Evolutionary conservation across 2,797 vertebrate species (phyloP), one percentile per base, ranked within the genome.

Genomic region (Arrhamphus sclerolepis): DNA sequence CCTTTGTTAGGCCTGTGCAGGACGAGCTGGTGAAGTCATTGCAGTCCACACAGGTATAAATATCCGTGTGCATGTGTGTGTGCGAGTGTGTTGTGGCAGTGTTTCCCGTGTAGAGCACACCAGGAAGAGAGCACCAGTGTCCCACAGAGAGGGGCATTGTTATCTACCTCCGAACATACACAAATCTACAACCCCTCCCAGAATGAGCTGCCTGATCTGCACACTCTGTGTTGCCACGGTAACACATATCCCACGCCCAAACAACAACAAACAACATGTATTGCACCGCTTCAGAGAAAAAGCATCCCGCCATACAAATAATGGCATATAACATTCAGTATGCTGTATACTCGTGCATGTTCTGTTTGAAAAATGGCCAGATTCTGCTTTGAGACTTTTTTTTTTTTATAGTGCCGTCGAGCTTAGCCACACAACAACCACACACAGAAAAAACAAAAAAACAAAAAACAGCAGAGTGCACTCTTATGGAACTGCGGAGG

Each of bases 51-150:
- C 81, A 85, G 81, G 84, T 88, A 90, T 86, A 85, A 90, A 88
- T 88, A 87, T 90, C 83, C 74, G 62, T 64, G 22, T 72, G 53
- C 59, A 65, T 57, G 46, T 63, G 43, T 79, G 62, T 66, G 60
- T 68, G 60, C 57, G 53, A 72, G 78, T 70, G 75, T 78, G 81
- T 61, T 52, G 57, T 79, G 80, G 80, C 60, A 83, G 80, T 73
- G 82, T 84, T 92, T 91, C 88, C 90, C 73, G 74, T 89, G 61
- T 63, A 71, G 73, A 87, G 60, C 53, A 42, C 56, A 79, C 78
- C 90, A 91, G 92, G 91, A 92, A 93, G 88, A 91, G 69, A 73
- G 76, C 82, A 70, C 78, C 82, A 89, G 90, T 76, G 87, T 91
- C 92, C 91, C 76, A 80, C 83, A 20, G 89, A 87, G 91, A 82